A percentile compares a stretch with the other conserved stretches of the same genome.
Conservation (phyloP, 2,888 invertebrate genomes). For the Schizaphis graminum region DNA sequence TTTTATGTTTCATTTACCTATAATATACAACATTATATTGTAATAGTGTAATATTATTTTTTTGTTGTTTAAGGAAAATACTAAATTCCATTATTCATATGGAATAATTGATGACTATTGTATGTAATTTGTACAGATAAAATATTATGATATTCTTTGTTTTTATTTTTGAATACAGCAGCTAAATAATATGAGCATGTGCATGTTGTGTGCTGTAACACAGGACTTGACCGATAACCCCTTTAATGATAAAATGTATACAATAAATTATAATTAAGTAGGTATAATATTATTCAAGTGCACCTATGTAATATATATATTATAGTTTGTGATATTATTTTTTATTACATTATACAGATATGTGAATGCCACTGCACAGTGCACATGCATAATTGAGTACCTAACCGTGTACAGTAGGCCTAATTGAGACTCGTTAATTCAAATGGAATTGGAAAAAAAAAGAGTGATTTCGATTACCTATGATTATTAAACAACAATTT, state of each 20-base stretch:
- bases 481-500: not conserved
- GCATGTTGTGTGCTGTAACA: not conserved
- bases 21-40: not conserved
- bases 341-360: not conserved
- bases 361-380: not conserved
- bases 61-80: not conserved
- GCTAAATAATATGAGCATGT: not conserved
- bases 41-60: not conserved
- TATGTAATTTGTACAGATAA: not conserved
- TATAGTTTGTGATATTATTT: not conserved
- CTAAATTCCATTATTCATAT: not conserved
- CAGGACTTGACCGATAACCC: not conserved
- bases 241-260: not conserved
- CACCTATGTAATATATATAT: not conserved
- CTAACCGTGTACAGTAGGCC: too few relatives aligned
- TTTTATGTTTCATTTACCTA: not conserved
- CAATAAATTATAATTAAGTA: not conserved
- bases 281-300: not conserved
- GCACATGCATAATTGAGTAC: not conserved
- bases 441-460: too few relatives aligned
- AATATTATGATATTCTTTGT: not conserved
- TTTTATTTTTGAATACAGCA: constrained; percentile 17
- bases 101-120: not conserved
- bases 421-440: too few relatives aligned
- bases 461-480: not conserved